Evolutionary conservation across 2,113 vertebrate species (phyloP), one percentile per base, ranked within the genome.

Genomic region (Colistium nudipinnis): DNA sequence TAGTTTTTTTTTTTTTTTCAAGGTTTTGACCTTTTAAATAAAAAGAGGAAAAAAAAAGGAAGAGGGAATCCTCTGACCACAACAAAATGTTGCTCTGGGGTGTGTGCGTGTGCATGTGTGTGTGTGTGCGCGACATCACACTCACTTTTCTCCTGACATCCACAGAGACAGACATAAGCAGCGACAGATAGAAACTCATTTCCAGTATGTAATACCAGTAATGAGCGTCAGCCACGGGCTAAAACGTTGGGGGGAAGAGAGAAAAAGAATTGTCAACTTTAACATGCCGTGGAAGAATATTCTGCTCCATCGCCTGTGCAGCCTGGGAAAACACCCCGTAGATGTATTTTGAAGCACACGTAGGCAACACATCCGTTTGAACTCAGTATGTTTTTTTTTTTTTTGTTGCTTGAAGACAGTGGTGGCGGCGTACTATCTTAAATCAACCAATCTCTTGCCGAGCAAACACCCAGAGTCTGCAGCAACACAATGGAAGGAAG

Each of bases 81-180:
- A n/a, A n/a, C n/a, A n/a, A 8, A 3, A 20, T 35, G 51, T 17
- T 48, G 14, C 27, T 19, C 1, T 57, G 38, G 27, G 41, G 25
- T 39, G 45, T 44, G 54, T 6, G 13, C 38, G 35, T 38, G 7
- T 17, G 45, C 6, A 25, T 25, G 9, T n/a, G 6, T 14, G 2
- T 30, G 31, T 39, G 8, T 9, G 33, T 13, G 49, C 24, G 7
- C n/a, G 19, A 8, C 27, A 53, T 31, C 3, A 62, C 31, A 83
- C 95, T 93, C 83, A 99, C 97, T 93, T 98, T 99, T 65, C 97
- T 93, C 76, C 95, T 97, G 83, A 95, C 79, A 0, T 99, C 97
- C 8, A 96, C 96, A 31, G 95, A 95, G 71, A 98, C 78, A 0
- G 91, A 94, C 43, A 98, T 87, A 8, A 97, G 90, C 85, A 99